Base-by-base conservation (phyloP, 2,113 vertebrate genomes). In the Sialia sialis region DNA sequence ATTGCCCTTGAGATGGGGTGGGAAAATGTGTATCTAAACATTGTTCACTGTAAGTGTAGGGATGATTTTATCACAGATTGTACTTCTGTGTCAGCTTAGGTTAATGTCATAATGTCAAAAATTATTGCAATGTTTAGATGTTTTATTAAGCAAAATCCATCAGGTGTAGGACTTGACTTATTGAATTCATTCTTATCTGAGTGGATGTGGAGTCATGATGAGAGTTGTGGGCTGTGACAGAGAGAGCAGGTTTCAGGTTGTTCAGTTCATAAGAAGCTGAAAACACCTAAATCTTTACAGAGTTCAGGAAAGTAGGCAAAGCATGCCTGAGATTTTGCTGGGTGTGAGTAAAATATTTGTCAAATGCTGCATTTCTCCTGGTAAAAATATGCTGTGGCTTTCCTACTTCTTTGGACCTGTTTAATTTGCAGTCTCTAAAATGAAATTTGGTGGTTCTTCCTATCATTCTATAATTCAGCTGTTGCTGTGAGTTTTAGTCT, bases 141-240 rank as follows among this genome's bases (percentile, higher is more conserved):
- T 56, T 59, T 75, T 59, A 8, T 56, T 15, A 56, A 64, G n/a
- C 27, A 25, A 73, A 55, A 70, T 13, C 4, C 26, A 9, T 39
- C n/a, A n/a, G 34, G 4, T 39, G 25, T 59, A 34, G 56, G 44
- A 52, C 52, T 38, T 64, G 44, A 52, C 52, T 38, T 64, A 22
- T 21, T 52, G 49, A 62, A 56, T 66, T 63, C 3, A 8, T 75
- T 74, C 48, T 55, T 75, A 19, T 1, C 54, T 9, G 41, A 36
- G 32, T 4, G 7, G 19, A 2, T 1, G 18, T 2, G n/a, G 27
- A 10, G 44, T 6, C 9, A 1, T 44, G 55, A 16, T 19, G 19
- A 11, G 14, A 38, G 23, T 16, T 80, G 22, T 62, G 16, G 22
- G 27, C 46, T 81, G 49, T 64, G 43, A 17, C 2, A 11, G 6